Conservation (phyloP, 2,888 invertebrate genomes). For the Sceliomorpha sp. region DNA sequence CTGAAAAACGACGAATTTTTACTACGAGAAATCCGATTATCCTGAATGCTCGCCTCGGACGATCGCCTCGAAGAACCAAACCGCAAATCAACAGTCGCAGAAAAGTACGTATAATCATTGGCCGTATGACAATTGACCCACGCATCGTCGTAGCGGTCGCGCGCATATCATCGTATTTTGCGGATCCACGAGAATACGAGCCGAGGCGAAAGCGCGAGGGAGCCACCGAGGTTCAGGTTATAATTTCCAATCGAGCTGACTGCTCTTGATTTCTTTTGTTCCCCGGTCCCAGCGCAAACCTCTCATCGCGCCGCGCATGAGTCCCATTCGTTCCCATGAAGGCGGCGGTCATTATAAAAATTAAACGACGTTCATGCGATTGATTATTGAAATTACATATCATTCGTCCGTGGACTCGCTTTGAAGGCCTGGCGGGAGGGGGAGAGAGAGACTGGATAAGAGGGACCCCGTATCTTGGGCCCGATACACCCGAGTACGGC, state of each 20-base stretch:
- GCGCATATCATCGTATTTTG: constrained; percentile 46
- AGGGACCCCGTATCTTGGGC: constrained; percentile 4
- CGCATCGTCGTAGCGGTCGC: constrained; percentile 27
- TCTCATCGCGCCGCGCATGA: constrained; percentile 51
- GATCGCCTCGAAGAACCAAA: constrained; percentile 6
- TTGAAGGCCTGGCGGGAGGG: constrained; percentile 32
- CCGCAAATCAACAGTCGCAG: constrained; percentile 3
- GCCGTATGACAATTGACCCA: constrained; percentile 49
- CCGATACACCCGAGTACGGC: constrained; percentile 40
- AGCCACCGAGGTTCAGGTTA: constrained; percentile 37
- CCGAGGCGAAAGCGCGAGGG: no score
- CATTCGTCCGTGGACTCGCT: constrained; percentile 53
- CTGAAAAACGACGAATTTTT: no score
- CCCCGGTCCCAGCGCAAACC: constrained; percentile 40
- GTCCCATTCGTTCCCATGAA: constrained; percentile 65
- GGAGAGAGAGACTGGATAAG: constrained; percentile 11
- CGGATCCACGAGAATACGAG: constrained; percentile 38
- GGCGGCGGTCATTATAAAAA: constrained; percentile 77
- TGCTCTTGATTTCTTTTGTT: constrained; percentile 55
- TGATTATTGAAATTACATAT: constrained; percentile 79
- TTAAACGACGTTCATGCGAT: constrained; percentile 80
- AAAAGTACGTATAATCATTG: constrained; percentile 44
- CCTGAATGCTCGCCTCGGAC: no score
- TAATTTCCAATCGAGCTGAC: constrained; percentile 47
- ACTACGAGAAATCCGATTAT: no score